Evolutionary conservation across 92 coral and sea anemone species (phyloP).

Genomic region (Porites rus): DNA sequence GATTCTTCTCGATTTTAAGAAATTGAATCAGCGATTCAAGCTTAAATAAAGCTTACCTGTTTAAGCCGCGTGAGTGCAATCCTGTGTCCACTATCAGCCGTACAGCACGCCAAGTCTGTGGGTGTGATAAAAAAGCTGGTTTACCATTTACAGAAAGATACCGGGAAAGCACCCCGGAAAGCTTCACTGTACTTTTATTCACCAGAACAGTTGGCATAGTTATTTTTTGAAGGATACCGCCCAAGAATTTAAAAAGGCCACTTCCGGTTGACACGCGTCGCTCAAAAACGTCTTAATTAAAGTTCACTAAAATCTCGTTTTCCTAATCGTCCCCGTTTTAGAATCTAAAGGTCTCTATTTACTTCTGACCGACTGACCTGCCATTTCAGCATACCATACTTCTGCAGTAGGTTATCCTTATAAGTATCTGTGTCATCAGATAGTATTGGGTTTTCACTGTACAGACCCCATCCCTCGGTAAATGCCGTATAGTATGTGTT

Average conservation of each 20-base stretch:
- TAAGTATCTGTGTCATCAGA: constrained; percentile 84
- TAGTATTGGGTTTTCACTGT: constrained; percentile 85
- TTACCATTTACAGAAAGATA: neutral
- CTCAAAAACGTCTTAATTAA: too few relatives aligned
- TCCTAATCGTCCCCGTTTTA: too few relatives aligned
- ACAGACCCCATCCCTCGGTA: constrained; percentile 86
- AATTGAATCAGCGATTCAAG: neutral
- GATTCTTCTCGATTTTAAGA: neutral
- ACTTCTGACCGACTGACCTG: constrained; percentile 55
- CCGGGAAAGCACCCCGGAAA: too few relatives aligned
- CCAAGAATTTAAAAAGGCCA: too few relatives aligned
- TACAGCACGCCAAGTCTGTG: constrained; percentile 46
- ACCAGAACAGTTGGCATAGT: too few relatives aligned
- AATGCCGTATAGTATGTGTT: constrained; percentile 80
- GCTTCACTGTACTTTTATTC: too few relatives aligned
- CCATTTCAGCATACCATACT: constrained; percentile 90
- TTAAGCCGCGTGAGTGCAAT: constrained; percentile 63
- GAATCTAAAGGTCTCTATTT: too few relatives aligned
- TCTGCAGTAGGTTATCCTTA: constrained; percentile 75
- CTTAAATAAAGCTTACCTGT: constrained; percentile 1
- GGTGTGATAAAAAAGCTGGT: neutral
- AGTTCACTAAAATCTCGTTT: too few relatives aligned
- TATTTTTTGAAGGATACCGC: too few relatives aligned
- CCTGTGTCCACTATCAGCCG: constrained; percentile 81
- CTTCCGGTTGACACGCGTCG: too few relatives aligned